Evolutionary conservation across 2,797 vertebrate species (phyloP).

Genomic region (Epinephelus malabaricus): DNA sequence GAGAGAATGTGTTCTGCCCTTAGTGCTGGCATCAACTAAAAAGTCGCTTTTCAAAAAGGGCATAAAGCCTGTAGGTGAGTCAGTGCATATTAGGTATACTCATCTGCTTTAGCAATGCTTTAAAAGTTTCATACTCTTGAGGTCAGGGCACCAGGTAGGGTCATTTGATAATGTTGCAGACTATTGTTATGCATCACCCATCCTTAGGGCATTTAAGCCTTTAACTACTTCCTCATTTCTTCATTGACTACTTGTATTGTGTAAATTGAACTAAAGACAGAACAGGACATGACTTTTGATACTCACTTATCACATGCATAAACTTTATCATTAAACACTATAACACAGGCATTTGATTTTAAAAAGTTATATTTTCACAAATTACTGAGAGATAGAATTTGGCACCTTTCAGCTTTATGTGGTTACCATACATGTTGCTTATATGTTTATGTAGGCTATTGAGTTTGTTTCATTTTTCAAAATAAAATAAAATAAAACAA

Average conservation of each 20-base stretch:
- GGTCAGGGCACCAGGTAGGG: too few species aligned
- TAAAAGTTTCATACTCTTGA: neutral
- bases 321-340: neutral
- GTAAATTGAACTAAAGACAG: neutral
- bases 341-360: neutral
- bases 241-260: neutral
- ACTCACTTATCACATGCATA: neutral
- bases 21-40: slow-evolving; percentile 25
- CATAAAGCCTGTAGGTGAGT: neutral
- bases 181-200: neutral
- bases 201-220: neutral
- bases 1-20: slow-evolving; percentile 13
- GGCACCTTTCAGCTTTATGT: too few species aligned
- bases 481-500: too few species aligned
- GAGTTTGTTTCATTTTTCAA: too few species aligned
- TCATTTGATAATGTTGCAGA: neutral
- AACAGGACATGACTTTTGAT: neutral
- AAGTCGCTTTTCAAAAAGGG: slow-evolving; percentile 19
- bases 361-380: too few species aligned
- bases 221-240: neutral
- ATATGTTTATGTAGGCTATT: too few species aligned
- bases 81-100: neutral
- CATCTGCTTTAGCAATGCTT: neutral
- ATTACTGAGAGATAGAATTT: too few species aligned
- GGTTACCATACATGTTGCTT: too few species aligned